A percentile compares a stretch with the other conserved stretches of the same genome.
phyloP scores from a whole-genome alignment of 2,888 invertebrate species.

The Drosophila monieri region DNA sequence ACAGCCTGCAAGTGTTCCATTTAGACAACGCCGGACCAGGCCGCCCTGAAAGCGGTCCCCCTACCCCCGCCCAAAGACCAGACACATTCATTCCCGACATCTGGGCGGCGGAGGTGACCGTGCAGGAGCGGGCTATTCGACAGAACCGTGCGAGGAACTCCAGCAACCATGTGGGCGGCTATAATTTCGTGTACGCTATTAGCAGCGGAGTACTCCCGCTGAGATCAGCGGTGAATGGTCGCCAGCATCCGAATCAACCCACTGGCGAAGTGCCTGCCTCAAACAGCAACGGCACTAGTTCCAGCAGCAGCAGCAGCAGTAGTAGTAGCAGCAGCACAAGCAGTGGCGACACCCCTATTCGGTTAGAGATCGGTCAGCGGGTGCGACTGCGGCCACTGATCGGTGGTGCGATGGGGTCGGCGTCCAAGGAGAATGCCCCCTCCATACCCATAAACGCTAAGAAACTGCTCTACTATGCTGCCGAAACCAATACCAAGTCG shows the following conservation, averaged over 20 bases:
- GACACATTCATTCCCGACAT: constrained; percentile 83
- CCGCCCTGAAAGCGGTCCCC: constrained; percentile 4
- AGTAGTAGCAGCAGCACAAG: constrained; percentile 40
- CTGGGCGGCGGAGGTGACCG: constrained; percentile 84
- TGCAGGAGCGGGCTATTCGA: constrained; percentile 81
- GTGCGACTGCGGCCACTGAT: constrained; percentile 58
- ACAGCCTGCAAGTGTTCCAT: constrained; percentile 35
- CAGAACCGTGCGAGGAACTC: constrained; percentile 78
- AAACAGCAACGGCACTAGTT: constrained; percentile 37
- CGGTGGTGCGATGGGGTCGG: constrained; percentile 7
- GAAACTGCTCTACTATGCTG: constrained; percentile 91
- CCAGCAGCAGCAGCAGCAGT: constrained; percentile 43
- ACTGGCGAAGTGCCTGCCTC: constrained; percentile 23
- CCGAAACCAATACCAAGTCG: constrained; percentile 94
- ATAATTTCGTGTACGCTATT: constrained; percentile 83
- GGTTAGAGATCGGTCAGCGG: constrained; percentile 47
- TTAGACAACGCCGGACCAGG: constrained; percentile 26
- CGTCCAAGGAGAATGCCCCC: constrained; percentile 38
- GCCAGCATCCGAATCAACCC: constrained; percentile 34
- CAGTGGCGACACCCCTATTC: constrained; percentile 44
- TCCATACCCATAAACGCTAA: constrained; percentile 86
- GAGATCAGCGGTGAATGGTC: constrained; percentile 32
- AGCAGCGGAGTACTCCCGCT: constrained; percentile 82
- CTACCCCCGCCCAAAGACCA: constrained; percentile 18
- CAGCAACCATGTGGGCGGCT: constrained; percentile 78